Base-by-base conservation (phyloP, 2,113 vertebrate species). In the Nesogale talazaci region DNA sequence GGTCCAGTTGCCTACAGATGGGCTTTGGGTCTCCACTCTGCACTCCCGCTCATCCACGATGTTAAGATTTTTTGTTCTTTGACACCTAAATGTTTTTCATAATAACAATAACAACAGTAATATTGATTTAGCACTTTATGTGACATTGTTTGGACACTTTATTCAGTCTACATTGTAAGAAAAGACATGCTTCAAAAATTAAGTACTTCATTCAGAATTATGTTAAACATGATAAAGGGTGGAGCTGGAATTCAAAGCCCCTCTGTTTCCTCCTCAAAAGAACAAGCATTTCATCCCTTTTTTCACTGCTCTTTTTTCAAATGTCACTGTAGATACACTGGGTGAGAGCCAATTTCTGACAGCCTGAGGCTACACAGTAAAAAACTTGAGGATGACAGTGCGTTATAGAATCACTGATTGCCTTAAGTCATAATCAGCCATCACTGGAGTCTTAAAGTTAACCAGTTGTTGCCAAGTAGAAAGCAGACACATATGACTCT, bases 161-260 rank as follows among this genome's bases (percentile, higher is more conserved):
- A 82, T 38, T 56, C 38, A 82, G 27, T 12, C 63, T 3, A 59
- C 6, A 80, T 72, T 94, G 77, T 29, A 81, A 92, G 20, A 82
- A 52, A 31, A 80, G 85, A 88, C 4, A 86, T 2, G 31, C 78
- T 89, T 76, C 56, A 34, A 89, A 93, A 17, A 61, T 2, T 36
- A 3, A 65, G 46, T 38, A 70, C 11, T 88, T 92, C 65, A 59
- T 57, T 70, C 22, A 94, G 93, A 90, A 79, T 88, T 61, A 63
- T n/a, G 46, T 12, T 52, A 52, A 52, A 88, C 52, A 67, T 78
- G 81, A 94, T 76, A 38, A 87, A 74, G 31, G 6, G 38, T 61
- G 3, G 19, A 52, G 31, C 31, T 92, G 3, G 42, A 93, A 72
- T 59, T 82, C 31, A 83, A 89, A 63, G 3, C n/a, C 36, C 22